Evolutionary conservation across 37 sponge, comb jelly and placozoan species (phyloP).

Genomic region (Ianthella basta): DNA sequence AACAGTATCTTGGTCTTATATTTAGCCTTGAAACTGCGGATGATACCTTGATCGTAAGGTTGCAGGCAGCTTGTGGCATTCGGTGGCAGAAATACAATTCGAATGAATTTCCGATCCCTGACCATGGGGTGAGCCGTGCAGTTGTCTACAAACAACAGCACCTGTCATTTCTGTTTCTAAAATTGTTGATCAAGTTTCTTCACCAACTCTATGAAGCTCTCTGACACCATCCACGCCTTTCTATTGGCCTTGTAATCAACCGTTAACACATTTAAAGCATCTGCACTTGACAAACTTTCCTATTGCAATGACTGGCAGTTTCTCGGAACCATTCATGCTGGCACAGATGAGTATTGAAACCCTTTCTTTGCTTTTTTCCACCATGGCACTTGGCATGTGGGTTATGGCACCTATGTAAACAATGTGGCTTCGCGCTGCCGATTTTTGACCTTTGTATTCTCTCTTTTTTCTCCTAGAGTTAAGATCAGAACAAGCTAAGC

Average conservation of each 20-base stretch:
- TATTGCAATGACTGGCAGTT: slow-evolving; percentile 19
- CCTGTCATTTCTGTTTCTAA: neutral
- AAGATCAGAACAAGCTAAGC: no score
- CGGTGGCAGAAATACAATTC: slow-evolving; percentile 1
- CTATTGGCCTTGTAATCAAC: slow-evolving; percentile 8
- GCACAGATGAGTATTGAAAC: slow-evolving; percentile 23
- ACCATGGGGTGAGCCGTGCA: slow-evolving; percentile 14
- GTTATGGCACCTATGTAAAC: no score
- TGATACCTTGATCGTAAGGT: slow-evolving; percentile 23
- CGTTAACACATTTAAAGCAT: slow-evolving; percentile 38
- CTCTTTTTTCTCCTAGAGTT: no score
- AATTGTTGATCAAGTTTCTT: neutral
- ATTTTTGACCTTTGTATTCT: no score
- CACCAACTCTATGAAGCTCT: neutral
- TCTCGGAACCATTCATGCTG: slow-evolving; percentile 32
- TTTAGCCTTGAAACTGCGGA: neutral
- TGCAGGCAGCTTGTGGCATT: neutral
- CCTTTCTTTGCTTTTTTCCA: slow-evolving; percentile 26
- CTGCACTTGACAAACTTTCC: slow-evolving; percentile 21
- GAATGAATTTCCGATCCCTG: no score
- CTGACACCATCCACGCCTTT: slow-evolving; percentile 34
- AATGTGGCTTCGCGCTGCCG: no score
- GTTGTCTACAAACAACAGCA: slow-evolving; percentile 6
- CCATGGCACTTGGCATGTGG: no score
- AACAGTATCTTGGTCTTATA: neutral